Evolutionary conservation across 1,140 invertebrate genomes (phyloP).

Genomic region (Apis mellifera): Amel_HAv3.1 CM009932.2:4368001-4368500

Average conservation of each 20-base stretch:
- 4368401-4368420: neutral
- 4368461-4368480: slow-evolving; percentile 22
- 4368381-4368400: neutral
- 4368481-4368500: slow-evolving; percentile 17
- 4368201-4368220: slow-evolving; percentile 26
- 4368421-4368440: neutral
- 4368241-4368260: neutral
- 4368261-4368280: neutral
- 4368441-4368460: slow-evolving; percentile 39
- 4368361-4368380: neutral
- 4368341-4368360: neutral
- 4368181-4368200: slow-evolving; percentile 6
- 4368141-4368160: slow-evolving; percentile 41
- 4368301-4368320: neutral
- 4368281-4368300: neutral
- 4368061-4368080: slow-evolving; percentile 28
- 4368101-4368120: slow-evolving; percentile 39
- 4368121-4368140: slow-evolving; percentile 35
- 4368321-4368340: slow-evolving; percentile 18
- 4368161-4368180: slow-evolving; percentile 13
- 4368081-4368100: slow-evolving; percentile 51
- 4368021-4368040: slow-evolving; percentile 36
- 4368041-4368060: slow-evolving; percentile 46
- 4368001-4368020: neutral
- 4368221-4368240: slow-evolving; percentile 35